Percentiles rank a stretch among this genome's conserved stretches.
These are phyloP conservation scores for Nycticryphes semicollaris DNA, from an alignment of 2,113 vertebrate species.

Conservation along the genomic window DNA sequence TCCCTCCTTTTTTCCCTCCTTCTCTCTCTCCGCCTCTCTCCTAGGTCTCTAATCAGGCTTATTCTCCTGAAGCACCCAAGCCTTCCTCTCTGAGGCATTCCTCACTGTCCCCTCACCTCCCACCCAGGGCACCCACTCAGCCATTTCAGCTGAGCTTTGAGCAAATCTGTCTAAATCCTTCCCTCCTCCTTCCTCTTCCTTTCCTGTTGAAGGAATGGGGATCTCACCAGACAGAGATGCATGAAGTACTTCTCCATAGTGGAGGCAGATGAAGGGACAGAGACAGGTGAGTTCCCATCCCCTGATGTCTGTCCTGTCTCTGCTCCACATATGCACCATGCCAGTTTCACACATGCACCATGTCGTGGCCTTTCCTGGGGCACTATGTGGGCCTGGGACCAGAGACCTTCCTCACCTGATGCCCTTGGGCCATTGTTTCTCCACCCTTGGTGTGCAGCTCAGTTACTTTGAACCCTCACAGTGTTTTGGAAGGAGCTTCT, in stretches of 20 bases:
- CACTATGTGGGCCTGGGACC: background rate
- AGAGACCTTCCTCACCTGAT: background rate
- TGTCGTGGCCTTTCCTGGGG: background rate
- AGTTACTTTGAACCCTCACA: background rate
- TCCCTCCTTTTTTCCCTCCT: too few species aligned
- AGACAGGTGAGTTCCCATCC: background rate
- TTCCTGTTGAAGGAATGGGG: background rate
- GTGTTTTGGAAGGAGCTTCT: background rate
- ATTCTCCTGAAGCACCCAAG: background rate
- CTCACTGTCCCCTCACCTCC: background rate
- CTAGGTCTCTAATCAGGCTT: background rate
- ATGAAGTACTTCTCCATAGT: background rate
- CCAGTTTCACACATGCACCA: background rate
- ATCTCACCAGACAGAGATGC: rapidly evolving
- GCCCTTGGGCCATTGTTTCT: background rate
- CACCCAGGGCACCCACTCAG: background rate
- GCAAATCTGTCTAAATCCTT: background rate
- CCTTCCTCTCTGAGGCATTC: background rate
- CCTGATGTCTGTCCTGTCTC: background rate
- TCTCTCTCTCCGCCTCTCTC: background rate
- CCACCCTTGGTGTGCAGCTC: background rate
- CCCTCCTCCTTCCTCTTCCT: background rate
- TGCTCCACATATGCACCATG: background rate
- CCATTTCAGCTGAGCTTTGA: background rate
- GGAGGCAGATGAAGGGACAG: background rate